These are phyloP conservation scores for Lasioglossum baleicum DNA, from an alignment of 1,140 invertebrate genomes.

Conservation along the genomic window DNA sequence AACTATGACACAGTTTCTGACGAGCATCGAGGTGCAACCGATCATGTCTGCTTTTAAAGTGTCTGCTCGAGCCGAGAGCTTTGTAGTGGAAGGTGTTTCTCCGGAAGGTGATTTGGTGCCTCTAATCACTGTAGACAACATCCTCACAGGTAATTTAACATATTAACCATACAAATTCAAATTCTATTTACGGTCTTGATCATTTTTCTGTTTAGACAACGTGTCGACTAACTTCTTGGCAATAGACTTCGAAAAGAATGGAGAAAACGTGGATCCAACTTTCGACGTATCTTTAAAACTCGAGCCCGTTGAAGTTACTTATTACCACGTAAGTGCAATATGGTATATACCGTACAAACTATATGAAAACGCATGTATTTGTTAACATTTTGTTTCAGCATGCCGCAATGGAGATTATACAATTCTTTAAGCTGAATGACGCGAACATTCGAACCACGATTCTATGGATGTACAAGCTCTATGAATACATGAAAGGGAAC, in stretches of 20 bases:
- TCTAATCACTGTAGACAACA: conserved; percentile 85
- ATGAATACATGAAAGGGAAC: conserved; percentile 61
- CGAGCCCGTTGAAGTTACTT: conserved; percentile 89
- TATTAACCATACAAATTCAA: neutral
- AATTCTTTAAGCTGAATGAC: conserved; percentile 84
- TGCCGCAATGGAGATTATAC: conserved; percentile 86
- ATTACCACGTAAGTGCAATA: conserved; percentile 85
- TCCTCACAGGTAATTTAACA: conserved; percentile 81
- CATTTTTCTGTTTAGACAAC: conserved; percentile 78
- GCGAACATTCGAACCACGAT: conserved; percentile 68
- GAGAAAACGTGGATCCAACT: conserved; percentile 84
- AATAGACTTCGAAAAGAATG: conserved; percentile 88
- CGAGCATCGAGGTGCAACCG: conserved; percentile 87
- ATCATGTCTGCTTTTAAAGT: conserved; percentile 86
- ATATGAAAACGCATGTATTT: conserved; percentile 2
- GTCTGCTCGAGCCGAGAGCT: conserved; percentile 87
- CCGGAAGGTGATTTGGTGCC: conserved; percentile 88
- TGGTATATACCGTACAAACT: neutral
- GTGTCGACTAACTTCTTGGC: conserved; percentile 86
- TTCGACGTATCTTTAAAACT: conserved; percentile 85
- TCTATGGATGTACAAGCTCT: conserved; percentile 66
- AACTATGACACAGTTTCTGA: conserved; percentile 87
- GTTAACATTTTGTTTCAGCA: conserved; percentile 81
- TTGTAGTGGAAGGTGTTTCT: conserved; percentile 88
- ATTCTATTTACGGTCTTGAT: neutral